These are phyloP conservation scores for Sesia bembeciformis DNA, from an alignment of 2,888 invertebrate species.

Conservation along the genomic window DNA sequence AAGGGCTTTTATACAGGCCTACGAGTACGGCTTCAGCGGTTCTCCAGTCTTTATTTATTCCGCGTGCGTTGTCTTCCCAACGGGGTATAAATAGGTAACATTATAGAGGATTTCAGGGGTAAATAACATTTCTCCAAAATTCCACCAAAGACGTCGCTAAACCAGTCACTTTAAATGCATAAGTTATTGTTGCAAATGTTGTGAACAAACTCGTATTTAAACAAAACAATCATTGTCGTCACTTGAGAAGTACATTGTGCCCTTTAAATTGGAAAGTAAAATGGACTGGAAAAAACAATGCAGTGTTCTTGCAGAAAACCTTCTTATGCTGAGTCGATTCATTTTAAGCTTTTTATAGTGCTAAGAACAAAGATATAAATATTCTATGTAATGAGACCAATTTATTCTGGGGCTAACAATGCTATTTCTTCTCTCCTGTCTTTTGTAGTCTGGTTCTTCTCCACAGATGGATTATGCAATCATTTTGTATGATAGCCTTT, in stretches of 20 bases:
- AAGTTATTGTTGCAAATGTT: background rate
- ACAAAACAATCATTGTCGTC: background rate
- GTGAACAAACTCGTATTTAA: background rate
- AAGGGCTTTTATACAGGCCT: background rate
- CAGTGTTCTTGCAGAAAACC: background rate
- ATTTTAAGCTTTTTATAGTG: background rate
- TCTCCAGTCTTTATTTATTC: constrained; percentile 25
- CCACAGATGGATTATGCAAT: too few relatives aligned
- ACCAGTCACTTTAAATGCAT: background rate
- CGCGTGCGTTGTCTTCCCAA: constrained; percentile 18
- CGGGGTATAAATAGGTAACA: constrained; percentile 19
- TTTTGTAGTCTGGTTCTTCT: too few relatives aligned
- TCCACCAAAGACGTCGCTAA: background rate
- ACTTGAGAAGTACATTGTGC: background rate
- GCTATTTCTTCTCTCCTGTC: too few relatives aligned
- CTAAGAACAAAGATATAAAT: background rate
- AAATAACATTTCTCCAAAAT: background rate
- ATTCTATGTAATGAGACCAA: too few relatives aligned
- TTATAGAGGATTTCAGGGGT: background rate
- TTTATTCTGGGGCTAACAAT: too few relatives aligned
- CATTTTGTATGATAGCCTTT: too few relatives aligned
- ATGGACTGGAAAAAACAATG: background rate
- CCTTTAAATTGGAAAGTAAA: background rate
- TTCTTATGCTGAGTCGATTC: background rate
- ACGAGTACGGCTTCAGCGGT: background rate